Evolutionary conservation across 2,888 invertebrate genomes (phyloP).

Genomic region (Drosophila mimetica): DNA sequence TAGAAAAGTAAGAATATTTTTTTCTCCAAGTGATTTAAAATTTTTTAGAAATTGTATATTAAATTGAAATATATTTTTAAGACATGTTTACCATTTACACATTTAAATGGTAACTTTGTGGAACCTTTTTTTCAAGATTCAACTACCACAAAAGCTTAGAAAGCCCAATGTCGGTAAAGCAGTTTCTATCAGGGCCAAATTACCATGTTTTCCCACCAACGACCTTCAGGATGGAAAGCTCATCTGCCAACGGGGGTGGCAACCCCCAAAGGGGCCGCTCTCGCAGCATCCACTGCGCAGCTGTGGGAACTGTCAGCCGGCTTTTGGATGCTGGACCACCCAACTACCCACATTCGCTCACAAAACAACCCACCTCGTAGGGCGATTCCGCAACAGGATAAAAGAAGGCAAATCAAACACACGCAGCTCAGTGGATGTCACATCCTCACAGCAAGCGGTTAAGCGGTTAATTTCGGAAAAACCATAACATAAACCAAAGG

Average conservation of each 20-base stretch:
- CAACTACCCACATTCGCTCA: conserved; percentile 33
- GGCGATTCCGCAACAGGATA: conserved; percentile 67
- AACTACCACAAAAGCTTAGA: conserved; percentile 2
- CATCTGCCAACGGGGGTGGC: neutral
- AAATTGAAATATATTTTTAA: too few relatives aligned
- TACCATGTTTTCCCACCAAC: conserved; percentile 26
- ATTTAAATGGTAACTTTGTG: neutral
- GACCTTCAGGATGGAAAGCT: conserved; percentile 23
- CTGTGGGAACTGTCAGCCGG: conserved; percentile 68
- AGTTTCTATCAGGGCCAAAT: neutral
- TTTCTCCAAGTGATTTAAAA: too few relatives aligned
- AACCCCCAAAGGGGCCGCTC: neutral
- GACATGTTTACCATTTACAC: too few relatives aligned
- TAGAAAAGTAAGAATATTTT: too few relatives aligned
- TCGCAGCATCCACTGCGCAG: conserved; percentile 54
- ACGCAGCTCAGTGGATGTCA: conserved; percentile 61
- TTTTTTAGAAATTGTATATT: too few relatives aligned
- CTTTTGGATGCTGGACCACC: conserved; percentile 60
- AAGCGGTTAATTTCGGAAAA: conserved; percentile 6
- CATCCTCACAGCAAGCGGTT: conserved; percentile 44
- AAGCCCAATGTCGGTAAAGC: conserved; percentile 14
- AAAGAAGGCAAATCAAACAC: conserved; percentile 50
- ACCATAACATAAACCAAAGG: neutral
- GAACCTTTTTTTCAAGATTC: neutral
- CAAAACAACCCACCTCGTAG: conserved; percentile 4